Evolutionary conservation across 1,140 invertebrate genomes (phyloP), one percentile per base, ranked within the genome.

Genomic region (Coenobita brevimanus): DNA sequence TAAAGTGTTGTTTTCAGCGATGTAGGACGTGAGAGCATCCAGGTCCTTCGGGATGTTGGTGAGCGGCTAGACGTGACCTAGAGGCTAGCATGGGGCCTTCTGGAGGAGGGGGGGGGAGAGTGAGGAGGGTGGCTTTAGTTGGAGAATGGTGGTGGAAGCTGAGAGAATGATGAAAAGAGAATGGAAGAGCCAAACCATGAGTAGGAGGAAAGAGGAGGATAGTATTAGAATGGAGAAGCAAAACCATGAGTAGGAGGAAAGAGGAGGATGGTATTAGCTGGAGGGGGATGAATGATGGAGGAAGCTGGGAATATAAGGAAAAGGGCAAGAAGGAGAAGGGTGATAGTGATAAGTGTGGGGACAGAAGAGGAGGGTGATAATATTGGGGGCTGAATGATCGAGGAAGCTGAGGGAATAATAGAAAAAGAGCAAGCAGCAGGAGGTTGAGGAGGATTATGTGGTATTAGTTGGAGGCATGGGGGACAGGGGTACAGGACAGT

Each of bases 101-200:
- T 67, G 64, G n/a, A 67, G 64, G n/a, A 67, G n/a, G 64, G 30
- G 6, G 30, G n/a, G 21, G 64, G 64, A 67, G 64, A n/a, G 69
- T 30, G 69, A 36, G 69, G 17, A 38, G 36, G 30, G 30, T 6
- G 38, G 30, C 24, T 17, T 2, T 17, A 73, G 33, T 3, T 30
- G 36, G n/a, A 73, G 30, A 36, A 36, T 4, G 30, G 30, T 10
- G 38, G 33, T 2, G 69, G 30, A 38, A 73, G 69, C 38, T 43
- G 38, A 46, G 38, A 76, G 73, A 43, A 38, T 27, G 73, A 76
- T 38, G 46, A 46, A 21, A 46, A 76, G 73, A 15, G 67, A 71
- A 38, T 13, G 67, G 41, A 38, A 27, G 67, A 71, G 27, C 10
- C 33, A 71, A n/a, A n/a, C n/a, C n/a, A n/a, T 50, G 6, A 8